Conservation (phyloP, 2,113 vertebrate genomes). For the Uria lomvia region DNA sequence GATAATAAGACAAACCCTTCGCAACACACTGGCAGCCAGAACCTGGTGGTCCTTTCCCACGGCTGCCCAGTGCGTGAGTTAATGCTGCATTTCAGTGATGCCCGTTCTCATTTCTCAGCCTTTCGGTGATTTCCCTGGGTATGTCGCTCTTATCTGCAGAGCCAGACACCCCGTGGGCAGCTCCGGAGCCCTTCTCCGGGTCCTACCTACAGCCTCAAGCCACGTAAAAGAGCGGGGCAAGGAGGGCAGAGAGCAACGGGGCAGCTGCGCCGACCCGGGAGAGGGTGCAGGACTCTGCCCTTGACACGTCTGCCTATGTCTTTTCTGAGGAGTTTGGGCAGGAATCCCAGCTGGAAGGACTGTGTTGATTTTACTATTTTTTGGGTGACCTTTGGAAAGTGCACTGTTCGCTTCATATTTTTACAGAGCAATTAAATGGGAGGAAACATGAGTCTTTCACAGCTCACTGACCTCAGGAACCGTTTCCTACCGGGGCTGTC, state of each 20-base stretch:
- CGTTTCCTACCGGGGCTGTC: not conserved
- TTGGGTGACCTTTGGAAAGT: not conserved
- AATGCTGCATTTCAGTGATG: not conserved
- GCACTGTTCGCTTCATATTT: not conserved
- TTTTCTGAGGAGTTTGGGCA: not conserved
- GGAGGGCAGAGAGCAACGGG: not conserved
- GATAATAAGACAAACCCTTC: not conserved
- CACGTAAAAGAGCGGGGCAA: no score
- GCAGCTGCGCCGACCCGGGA: not conserved
- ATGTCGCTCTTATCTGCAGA: not conserved
- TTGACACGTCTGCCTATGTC: not conserved
- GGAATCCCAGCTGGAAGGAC: not conserved
- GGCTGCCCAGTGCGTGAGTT: not conserved
- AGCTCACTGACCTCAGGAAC: constrained; percentile 27
- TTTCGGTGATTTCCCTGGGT: not conserved
- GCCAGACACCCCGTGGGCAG: not conserved
- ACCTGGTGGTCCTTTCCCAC: not conserved
- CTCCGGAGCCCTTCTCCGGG: not conserved
- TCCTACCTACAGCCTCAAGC: not conserved
- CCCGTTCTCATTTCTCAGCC: not conserved
- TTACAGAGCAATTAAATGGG: constrained; percentile 33
- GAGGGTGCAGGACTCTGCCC: not conserved
- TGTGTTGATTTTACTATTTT: not conserved
- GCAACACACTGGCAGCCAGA: not conserved
- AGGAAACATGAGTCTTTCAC: constrained; percentile 38